A percentile compares a stretch with the other conserved stretches of the same genome.
phyloP scores from a whole-genome alignment of 2,888 invertebrate species.

The Watsonalla binaria region DNA sequence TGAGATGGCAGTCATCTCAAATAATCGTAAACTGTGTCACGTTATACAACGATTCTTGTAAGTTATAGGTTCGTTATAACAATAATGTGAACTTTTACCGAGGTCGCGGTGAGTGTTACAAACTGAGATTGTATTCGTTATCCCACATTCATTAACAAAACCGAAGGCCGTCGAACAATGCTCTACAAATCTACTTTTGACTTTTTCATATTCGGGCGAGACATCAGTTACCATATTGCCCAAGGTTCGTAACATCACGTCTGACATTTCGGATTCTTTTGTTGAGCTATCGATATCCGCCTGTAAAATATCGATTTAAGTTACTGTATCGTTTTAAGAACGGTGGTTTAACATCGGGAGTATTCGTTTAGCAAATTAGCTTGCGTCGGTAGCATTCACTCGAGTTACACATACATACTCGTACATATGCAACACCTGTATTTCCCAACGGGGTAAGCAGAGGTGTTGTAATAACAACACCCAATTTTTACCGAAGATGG shows the following conservation, averaged over 20 bases:
- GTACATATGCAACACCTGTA: too few relatives aligned
- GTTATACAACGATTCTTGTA: constrained; percentile 17
- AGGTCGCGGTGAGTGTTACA: constrained; percentile 11
- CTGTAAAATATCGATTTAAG: background rate
- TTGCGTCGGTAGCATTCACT: too few relatives aligned
- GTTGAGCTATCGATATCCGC: constrained; percentile 3
- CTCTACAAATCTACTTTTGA: background rate
- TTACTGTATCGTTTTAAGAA: background rate
- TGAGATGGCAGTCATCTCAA: background rate
- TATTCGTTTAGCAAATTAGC: too few relatives aligned
- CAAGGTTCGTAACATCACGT: constrained; percentile 27
- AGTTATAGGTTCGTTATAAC: constrained; percentile 9
- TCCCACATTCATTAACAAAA: constrained; percentile 54
- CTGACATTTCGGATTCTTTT: constrained; percentile 18
- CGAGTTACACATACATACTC: too few relatives aligned
- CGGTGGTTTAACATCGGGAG: background rate
- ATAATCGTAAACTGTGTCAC: constrained; percentile 5
- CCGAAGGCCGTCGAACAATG: constrained; percentile 36
- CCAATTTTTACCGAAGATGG: too few relatives aligned
- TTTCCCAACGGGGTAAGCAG: too few relatives aligned
- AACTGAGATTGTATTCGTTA: constrained; percentile 24
- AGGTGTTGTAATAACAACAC: too few relatives aligned
- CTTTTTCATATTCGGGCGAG: background rate
- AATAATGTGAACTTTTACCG: constrained; percentile 19
- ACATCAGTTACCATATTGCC: background rate